Evolutionary conservation across 53 echinoderm and acorn worm species (phyloP), one percentile per base, ranked within the genome.

Genomic region (Mesocentrotus franciscanus): DNA sequence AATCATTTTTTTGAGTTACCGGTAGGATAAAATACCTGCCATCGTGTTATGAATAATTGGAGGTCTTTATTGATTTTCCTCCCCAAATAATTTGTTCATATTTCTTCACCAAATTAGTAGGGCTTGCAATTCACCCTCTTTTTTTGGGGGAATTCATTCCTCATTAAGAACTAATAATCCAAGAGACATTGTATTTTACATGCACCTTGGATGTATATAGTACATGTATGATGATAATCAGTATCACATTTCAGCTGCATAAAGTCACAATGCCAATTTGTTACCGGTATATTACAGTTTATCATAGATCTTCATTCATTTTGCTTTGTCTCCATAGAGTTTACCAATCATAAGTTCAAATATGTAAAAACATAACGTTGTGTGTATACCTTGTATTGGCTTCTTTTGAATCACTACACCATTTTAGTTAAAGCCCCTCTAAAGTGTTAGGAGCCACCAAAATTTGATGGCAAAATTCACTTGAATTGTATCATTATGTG

Each of bases 241-340:
- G 27, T 76, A 76, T 76, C 33, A 29, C 76, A 76, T 32, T 32
- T 76, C 76, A 76, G 76, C 76, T 76, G 76, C 76, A 76, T 64
- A 64, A 64, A 64, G 20, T 64, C 76, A 32, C 10, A 30, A 76
- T 76, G 30, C 33, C 12, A 32, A 33, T 76, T 30, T 11, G 13
- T 32, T 64, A 20, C 1, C 1, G 14, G 12, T 30, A 74, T 11
- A 74, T 30, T 32, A 71, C 7, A 30, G 32, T 74, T 74, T 74
- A 1, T 74, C 74, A 74, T 49, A 49, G 6, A 49, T 81, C 42
- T 81, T 81, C 8, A 35, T 79, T 79, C 8, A 17, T 79, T 79
- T 79, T 15, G 16, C 11, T 81, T 81, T 81, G 36, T 79, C 17
- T 42, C 8, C 7, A 18, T 36, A 9, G 0, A 12, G 15, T 30